Percentiles rank a stretch among this genome's conserved stretches.
Conservation (phyloP, 2,888 invertebrate species). For the Pharmacophagus antenor region DNA sequence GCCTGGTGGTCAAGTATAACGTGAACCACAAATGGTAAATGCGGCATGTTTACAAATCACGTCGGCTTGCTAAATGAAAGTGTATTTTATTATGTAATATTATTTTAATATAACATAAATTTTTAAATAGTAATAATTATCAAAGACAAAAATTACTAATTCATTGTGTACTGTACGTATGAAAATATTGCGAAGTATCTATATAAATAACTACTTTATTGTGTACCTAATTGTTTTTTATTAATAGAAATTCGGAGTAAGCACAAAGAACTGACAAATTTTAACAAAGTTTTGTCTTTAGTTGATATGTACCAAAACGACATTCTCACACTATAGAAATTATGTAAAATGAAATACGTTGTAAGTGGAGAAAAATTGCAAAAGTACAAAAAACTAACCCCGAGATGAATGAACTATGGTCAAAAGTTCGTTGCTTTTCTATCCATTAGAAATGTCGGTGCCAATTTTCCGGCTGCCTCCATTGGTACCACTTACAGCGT, state of each 20-base stretch:
- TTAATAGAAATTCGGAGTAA: neutral
- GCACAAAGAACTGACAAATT: neutral
- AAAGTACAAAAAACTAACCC: slow-evolving; percentile 11
- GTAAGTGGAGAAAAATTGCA: neutral
- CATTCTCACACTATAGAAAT: neutral
- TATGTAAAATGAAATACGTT: neutral
- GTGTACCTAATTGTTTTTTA: neutral
- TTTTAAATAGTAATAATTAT: no score
- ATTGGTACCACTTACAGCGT: slow-evolving; percentile 11
- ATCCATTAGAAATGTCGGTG: slow-evolving; percentile 18
- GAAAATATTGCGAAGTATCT: no score
- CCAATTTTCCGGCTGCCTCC: slow-evolving; percentile 30
- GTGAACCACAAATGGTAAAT: no score
- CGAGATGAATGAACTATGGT: slow-evolving; percentile 24
- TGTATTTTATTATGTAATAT: no score
- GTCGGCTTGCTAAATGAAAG: no score
- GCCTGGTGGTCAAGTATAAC: no score
- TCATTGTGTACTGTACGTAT: no score
- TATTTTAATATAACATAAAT: no score
- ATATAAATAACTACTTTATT: neutral
- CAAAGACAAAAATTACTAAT: no score
- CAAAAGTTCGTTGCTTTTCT: slow-evolving; percentile 24
- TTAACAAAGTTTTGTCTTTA: neutral
- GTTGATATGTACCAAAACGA: neutral
- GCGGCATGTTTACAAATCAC: no score